Percentiles rank a stretch among this genome's conserved stretches.
These are phyloP conservation scores for Ectemnius cavifrons DNA, from an alignment of 2,888 invertebrate genomes.

Conservation along the genomic window DNA sequence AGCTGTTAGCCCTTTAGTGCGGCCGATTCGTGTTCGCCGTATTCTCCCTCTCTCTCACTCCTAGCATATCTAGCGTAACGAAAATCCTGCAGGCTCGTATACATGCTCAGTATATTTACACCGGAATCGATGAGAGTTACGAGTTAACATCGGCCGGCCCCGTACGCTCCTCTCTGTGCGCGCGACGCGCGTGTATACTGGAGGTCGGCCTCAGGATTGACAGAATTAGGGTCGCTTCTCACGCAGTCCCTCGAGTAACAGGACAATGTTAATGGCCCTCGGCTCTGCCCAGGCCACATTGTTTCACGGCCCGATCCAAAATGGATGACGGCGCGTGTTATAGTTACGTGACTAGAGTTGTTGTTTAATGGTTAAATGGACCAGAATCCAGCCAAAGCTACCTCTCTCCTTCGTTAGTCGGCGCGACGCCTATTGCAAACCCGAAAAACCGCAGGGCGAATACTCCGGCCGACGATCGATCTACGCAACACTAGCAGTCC, in stretches of 20 bases:
- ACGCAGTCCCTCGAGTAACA: conserved; percentile 53
- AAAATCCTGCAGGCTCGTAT: conserved; percentile 61
- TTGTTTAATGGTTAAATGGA: conserved; percentile 37
- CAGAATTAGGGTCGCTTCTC: conserved; percentile 61
- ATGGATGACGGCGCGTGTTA: conserved; percentile 43
- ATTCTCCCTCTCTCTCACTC: too few species aligned
- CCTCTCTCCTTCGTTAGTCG: conserved; percentile 3
- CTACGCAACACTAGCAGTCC: not conserved
- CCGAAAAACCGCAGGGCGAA: not conserved
- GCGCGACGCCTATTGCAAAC: not conserved
- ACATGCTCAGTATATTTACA: conserved; percentile 62
- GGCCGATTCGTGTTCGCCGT: conserved; percentile 51
- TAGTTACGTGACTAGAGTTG: conserved; percentile 41
- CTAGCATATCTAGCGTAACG: conserved; percentile 59
- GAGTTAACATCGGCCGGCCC: conserved; percentile 56
- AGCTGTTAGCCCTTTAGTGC: conserved; percentile 23
- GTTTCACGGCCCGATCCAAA: conserved; percentile 40
- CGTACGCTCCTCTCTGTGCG: conserved; percentile 1
- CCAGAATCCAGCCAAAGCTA: conserved; percentile 4
- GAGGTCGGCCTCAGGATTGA: conserved; percentile 47
- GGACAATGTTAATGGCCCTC: conserved; percentile 57
- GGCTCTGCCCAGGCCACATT: conserved; percentile 43
- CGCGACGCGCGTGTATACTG: conserved; percentile 5
- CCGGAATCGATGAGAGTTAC: conserved; percentile 66
- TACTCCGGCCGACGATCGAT: not conserved